Percentiles rank a stretch among this genome's conserved stretches.
phyloP scores from a whole-genome alignment of 2,113 vertebrate species.

The Sinocyclocheilus rhinocerous region DNA sequence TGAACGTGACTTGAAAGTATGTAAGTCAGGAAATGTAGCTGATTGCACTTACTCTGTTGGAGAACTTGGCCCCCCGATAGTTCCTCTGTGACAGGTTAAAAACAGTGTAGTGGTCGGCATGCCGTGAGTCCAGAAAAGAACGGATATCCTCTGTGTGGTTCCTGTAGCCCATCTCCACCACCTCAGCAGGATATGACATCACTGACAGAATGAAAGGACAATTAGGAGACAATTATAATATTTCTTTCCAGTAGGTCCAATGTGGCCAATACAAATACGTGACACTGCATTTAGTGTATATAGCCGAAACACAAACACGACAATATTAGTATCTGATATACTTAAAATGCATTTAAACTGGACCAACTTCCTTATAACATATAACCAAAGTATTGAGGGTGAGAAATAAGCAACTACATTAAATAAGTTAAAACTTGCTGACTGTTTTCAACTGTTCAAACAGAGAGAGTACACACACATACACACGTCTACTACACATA shows the following conservation, averaged over 20 bases:
- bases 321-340: neutral
- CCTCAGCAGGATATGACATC: conserved; percentile 96
- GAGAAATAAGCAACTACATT: neutral
- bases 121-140: conserved; percentile 93
- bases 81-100: conserved; percentile 97
- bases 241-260: neutral
- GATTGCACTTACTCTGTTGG: conserved; percentile 87
- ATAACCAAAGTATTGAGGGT: neutral
- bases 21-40: neutral
- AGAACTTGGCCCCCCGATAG: conserved; percentile 96
- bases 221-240: neutral
- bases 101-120: conserved; percentile 97
- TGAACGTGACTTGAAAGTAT: neutral
- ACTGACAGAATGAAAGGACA: conserved; percentile 72
- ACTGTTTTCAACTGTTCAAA: neutral
- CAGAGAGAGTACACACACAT: neutral
- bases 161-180: conserved; percentile 90
- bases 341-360: neutral
- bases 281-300: too few relatives aligned
- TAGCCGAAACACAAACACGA: neutral
- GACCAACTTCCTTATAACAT: too few relatives aligned
- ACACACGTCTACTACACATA: too few relatives aligned
- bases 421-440: neutral
- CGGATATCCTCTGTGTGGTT: conserved; percentile 98
- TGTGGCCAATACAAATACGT: neutral